Evolutionary conservation across 2,113 vertebrate species (phyloP).

Genomic region (Cacatua alba): DNA sequence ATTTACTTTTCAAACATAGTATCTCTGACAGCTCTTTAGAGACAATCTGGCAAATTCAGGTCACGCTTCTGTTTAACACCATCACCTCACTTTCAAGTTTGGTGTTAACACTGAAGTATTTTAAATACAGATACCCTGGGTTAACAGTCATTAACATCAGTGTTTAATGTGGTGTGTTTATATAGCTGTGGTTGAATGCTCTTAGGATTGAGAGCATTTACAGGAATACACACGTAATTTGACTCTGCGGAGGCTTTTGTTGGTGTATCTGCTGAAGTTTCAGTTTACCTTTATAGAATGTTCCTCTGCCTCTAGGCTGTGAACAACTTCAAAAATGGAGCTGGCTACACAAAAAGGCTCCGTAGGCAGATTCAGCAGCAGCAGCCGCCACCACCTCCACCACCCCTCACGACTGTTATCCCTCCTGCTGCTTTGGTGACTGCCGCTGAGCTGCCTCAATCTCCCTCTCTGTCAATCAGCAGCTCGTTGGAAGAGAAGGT

Average conservation of each 20-base stretch:
- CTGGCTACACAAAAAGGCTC: conserved; percentile 81
- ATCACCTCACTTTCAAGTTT: not conserved
- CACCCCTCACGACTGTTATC: conserved; percentile 38
- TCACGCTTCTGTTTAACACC: accelerated
- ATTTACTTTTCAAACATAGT: not conserved
- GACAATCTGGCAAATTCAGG: not conserved
- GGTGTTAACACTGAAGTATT: not conserved
- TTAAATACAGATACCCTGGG: not conserved
- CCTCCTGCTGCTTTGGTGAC: conserved; percentile 65
- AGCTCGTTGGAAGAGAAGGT: conserved; percentile 81
- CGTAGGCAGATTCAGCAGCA: conserved; percentile 76
- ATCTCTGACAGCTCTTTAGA: not conserved
- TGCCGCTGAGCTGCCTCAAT: conserved; percentile 71
- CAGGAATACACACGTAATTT: not conserved
- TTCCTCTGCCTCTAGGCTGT: conserved; percentile 82
- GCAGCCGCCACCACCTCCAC: not conserved
- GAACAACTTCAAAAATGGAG: conserved; percentile 94
- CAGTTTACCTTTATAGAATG: not conserved
- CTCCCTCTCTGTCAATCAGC: conserved; percentile 69
- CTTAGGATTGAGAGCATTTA: not conserved
- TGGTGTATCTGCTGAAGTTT: accelerated
- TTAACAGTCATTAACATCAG: not conserved
- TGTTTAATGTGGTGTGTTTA: not conserved
- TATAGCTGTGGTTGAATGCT: not conserved
- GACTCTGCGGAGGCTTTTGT: not conserved